Percentiles rank a stretch among this genome's conserved stretches.
Conservation (phyloP, 2,113 vertebrate species). For the Procavia capensis region DNA sequence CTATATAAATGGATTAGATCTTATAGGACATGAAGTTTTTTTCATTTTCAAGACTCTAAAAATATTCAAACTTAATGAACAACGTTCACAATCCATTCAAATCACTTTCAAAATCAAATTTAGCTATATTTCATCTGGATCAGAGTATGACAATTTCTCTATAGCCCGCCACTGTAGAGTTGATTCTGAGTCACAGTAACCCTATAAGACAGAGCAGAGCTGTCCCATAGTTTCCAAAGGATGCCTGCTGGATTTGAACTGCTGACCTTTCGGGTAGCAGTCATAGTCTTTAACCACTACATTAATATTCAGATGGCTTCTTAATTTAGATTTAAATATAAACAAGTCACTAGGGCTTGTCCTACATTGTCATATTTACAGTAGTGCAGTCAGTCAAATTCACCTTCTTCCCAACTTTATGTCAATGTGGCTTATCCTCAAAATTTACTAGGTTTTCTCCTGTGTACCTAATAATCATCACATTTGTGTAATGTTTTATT, state of each 20-base stretch:
- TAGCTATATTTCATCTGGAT: not conserved
- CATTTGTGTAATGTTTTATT: not conserved
- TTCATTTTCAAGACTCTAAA: conserved; percentile 77
- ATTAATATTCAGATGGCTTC: not conserved
- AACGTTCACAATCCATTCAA: not conserved
- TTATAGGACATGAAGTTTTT: conserved; percentile 79
- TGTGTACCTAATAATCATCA: not conserved
- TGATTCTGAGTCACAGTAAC: no score
- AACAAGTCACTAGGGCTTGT: not conserved
- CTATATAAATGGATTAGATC: conserved; percentile 82
- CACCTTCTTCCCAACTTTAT: not conserved
- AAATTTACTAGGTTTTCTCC: not conserved
- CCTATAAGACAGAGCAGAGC: no score
- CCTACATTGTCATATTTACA: not conserved
- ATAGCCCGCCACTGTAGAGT: no score
- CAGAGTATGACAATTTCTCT: not conserved
- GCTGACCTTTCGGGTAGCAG: no score
- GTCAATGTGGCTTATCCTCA: not conserved
- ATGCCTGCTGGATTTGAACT: no score
- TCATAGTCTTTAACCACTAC: no score
- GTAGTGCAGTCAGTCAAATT: not conserved
- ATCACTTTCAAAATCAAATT: conserved; percentile 59
- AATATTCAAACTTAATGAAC: conserved; percentile 75
- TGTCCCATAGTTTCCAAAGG: no score
- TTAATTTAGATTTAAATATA: not conserved